These are phyloP conservation scores for Sialis lutaria DNA, from an alignment of 2,888 invertebrate genomes.

Conservation along the genomic window DNA sequence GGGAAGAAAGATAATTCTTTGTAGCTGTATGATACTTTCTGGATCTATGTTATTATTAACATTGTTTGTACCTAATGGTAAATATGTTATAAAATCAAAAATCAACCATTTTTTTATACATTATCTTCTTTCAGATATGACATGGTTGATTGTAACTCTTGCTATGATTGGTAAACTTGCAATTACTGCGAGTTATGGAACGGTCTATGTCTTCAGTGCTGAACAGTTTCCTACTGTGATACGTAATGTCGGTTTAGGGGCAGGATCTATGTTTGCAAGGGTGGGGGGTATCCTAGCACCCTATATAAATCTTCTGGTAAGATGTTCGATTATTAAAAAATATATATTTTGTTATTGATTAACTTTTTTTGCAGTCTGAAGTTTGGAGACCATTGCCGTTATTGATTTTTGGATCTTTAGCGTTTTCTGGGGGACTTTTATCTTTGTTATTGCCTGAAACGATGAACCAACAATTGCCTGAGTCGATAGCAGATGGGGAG, in stretches of 20 bases:
- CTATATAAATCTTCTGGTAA: constrained; percentile 36
- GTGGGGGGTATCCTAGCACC: constrained; percentile 44
- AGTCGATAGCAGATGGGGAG: constrained; percentile 46
- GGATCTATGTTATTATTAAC: constrained; percentile 40
- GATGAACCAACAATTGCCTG: constrained; percentile 41
- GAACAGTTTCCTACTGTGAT: constrained; percentile 63
- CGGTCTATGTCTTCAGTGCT: constrained; percentile 53
- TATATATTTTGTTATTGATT: neutral
- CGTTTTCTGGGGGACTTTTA: constrained; percentile 35
- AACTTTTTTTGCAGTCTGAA: constrained; percentile 26
- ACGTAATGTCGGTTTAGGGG: constrained; percentile 42
- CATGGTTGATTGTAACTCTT: constrained; percentile 36
- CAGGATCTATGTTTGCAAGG: constrained; percentile 42
- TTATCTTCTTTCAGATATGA: constrained; percentile 24
- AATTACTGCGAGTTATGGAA: constrained; percentile 56
- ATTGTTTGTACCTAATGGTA: constrained; percentile 36
- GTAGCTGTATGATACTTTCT: constrained; percentile 47
- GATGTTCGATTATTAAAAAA: constrained; percentile 7
- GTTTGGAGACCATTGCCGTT: constrained; percentile 39
- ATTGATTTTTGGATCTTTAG: constrained; percentile 36
- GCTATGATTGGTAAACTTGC: constrained; percentile 57
- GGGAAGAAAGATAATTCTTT: constrained; percentile 50
- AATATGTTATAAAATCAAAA: constrained; percentile 12
- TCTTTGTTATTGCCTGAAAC: constrained; percentile 48
- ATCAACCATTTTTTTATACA: constrained; percentile 4